Conservation (phyloP, 2,113 vertebrate genomes). For the Picathartes gymnocephalus region DNA sequence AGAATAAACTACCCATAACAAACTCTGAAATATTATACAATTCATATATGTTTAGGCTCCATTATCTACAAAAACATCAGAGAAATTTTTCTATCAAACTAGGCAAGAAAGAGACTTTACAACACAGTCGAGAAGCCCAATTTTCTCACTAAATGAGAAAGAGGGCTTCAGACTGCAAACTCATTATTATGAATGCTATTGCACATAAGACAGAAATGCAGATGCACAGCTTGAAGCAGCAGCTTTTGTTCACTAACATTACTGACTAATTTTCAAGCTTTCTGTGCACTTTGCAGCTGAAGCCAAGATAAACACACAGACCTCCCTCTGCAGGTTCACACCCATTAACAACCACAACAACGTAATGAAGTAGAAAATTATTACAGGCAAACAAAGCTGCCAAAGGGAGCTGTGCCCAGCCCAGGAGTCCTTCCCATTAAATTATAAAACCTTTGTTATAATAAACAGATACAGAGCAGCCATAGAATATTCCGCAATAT, state of each 20-base stretch:
- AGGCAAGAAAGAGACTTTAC: background rate
- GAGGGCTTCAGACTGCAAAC: background rate
- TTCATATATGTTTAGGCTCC: accelerated
- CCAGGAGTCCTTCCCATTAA: background rate
- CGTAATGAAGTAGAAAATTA: background rate
- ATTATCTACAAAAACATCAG: background rate
- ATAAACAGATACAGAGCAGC: background rate
- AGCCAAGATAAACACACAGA: background rate
- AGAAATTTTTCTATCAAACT: background rate
- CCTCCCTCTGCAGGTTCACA: background rate
- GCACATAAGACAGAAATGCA: background rate
- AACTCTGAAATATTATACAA: background rate
- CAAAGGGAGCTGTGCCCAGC: background rate
- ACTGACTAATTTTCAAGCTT: background rate
- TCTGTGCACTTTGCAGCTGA: background rate
- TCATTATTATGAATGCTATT: background rate
- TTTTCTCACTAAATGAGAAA: background rate
- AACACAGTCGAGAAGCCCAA: accelerated
- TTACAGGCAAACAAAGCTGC: background rate
- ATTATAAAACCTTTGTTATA: background rate
- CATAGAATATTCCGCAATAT: background rate
- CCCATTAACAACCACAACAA: background rate
- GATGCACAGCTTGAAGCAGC: background rate
- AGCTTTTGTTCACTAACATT: background rate
- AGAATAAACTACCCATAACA: background rate